phyloP scores from a whole-genome alignment of 1,140 invertebrate species.

The Oscheius sp. region DNA sequence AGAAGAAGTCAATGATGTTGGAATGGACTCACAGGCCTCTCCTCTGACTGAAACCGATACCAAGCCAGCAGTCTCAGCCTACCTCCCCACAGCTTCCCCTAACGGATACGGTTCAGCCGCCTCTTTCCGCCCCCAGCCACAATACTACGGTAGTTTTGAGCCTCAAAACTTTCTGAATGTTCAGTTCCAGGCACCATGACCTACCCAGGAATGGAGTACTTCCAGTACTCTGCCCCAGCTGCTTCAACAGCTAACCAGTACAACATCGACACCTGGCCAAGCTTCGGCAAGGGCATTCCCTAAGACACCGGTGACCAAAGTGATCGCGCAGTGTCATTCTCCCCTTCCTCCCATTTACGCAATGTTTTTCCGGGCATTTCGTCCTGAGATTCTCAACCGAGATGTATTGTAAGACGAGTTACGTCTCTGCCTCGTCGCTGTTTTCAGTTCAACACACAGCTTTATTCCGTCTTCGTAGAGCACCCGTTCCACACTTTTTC shows the following conservation, averaged over 20 bases:
- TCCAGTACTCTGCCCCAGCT: slow-evolving; percentile 12
- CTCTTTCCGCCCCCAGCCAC: slow-evolving; percentile 27
- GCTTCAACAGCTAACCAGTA: not conserved
- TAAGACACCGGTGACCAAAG: not conserved
- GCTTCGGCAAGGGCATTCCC: not conserved
- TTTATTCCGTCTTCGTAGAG: not conserved
- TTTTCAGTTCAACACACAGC: not conserved
- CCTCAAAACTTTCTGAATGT: not conserved
- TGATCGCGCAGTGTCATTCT: slow-evolving; percentile 4
- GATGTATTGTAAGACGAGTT: not conserved
- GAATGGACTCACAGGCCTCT: not conserved
- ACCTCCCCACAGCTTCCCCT: slow-evolving; percentile 25
- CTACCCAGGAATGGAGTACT: slow-evolving; percentile 17
- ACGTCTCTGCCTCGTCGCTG: not conserved
- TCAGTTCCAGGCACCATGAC: not conserved
- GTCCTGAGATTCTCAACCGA: slow-evolving; percentile 11
- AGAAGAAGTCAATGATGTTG: slow-evolving; percentile 5
- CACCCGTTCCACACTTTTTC: no score
- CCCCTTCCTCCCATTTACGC: not conserved
- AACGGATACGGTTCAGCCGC: slow-evolving; percentile 7
- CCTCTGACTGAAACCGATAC: slow-evolving; percentile 5
- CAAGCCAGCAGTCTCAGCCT: slow-evolving; percentile 10
- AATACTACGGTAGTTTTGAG: slow-evolving; percentile 4
- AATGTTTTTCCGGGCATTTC: slow-evolving; percentile 12
- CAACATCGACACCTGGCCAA: slow-evolving; percentile 27